Conservation (phyloP, 2,113 vertebrate genomes). For the Manacus vitellinus region DNA sequence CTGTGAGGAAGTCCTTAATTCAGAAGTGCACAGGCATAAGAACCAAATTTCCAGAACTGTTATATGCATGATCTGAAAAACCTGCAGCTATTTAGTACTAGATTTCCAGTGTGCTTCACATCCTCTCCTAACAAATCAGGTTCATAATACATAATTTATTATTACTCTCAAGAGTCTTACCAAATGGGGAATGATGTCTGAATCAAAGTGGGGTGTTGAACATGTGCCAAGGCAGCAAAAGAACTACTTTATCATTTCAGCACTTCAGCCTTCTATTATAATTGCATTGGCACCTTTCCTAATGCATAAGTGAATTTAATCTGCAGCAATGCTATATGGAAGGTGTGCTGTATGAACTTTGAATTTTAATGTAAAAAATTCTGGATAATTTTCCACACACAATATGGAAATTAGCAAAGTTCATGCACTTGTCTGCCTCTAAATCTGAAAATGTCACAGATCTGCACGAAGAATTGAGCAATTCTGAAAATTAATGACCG, state of each 20-base stretch:
- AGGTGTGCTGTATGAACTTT: constrained; percentile 46
- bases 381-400: constrained; percentile 29
- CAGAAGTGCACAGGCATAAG: background rate
- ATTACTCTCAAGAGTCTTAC: constrained; percentile 32
- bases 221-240: constrained; percentile 47
- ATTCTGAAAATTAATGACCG: background rate
- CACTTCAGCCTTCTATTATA: constrained; percentile 56
- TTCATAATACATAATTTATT: background rate
- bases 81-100: background rate
- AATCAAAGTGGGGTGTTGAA: constrained; percentile 53
- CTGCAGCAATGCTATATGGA: constrained; percentile 36
- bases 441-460: constrained; percentile 19
- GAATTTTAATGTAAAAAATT: constrained; percentile 64
- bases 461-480: background rate
- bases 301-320: constrained; percentile 67
- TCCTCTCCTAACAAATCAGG: background rate
- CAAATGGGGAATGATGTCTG: background rate
- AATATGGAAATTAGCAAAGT: constrained; percentile 47
- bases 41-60: background rate
- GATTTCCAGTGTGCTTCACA: background rate
- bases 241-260: constrained; percentile 42
- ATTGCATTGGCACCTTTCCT: constrained; percentile 70
- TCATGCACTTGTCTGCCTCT: background rate
- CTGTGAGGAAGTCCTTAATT: background rate
- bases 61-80: background rate